Evolutionary conservation across 2,113 vertebrate species (phyloP), one percentile per base, ranked within the genome.

Genomic region (Kryptolebias marmoratus): DNA sequence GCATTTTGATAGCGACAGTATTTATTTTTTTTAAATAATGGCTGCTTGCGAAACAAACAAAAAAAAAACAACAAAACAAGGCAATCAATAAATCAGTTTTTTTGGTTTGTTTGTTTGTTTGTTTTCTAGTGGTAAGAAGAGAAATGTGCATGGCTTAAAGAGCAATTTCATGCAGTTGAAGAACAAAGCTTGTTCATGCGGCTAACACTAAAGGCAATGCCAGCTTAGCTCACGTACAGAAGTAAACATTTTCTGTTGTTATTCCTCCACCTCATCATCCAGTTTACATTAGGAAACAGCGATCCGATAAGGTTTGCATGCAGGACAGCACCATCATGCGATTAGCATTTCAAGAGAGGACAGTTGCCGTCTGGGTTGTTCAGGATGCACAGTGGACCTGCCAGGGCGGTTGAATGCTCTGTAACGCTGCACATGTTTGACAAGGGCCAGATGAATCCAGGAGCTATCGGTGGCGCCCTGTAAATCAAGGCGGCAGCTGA

Each of bases 401-500:
- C 96, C 97, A 97, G 88, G 92, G 91, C 75, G 85, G 63, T 94
- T 97, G 94, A 95, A 91, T 94, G 91, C 92, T 92, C 92, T 94
- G 87, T 94, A 95, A 96, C 91, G 93, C 94, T 96, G 93, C 93
- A 92, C 87, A 71, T 95, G 95, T 97, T 97, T 98, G 97, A 98
- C 96, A 97, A 97, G 96, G 96, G 96, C 95, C 97, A 98, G 96
- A 98, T 97, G 96, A 98, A 97, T 97, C 95, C 95, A 95, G 95
- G 96, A 98, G 96, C 97, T 96, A 97, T 95, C 92, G 86, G 95
- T 95, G 95, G 95, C 94, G 94, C 93, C 94, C 92, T 93, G 96
- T 98, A 97, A 98, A 96, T 97, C 96, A 96, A 92, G 95, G 95
- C 95, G 96, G 98, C 97, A 99, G 97, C 97, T 98, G 97, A 98